Evolutionary conservation across 2,888 invertebrate species (phyloP).

Genomic region (Beris morrisii): DNA sequence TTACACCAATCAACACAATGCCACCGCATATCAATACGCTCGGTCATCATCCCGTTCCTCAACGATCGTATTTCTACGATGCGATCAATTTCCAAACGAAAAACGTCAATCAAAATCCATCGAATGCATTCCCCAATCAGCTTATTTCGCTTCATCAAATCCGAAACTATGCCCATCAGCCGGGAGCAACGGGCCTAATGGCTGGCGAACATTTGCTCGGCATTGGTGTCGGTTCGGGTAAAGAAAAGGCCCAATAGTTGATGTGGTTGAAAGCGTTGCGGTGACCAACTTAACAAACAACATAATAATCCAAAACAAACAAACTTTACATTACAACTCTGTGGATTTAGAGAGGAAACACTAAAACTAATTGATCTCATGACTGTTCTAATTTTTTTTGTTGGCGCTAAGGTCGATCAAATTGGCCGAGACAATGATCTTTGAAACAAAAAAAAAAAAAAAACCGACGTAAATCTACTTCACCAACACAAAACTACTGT

Average conservation of each 20-base stretch:
- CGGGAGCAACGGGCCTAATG: conserved; percentile 68
- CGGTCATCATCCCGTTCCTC: conserved; percentile 69
- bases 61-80: conserved; percentile 88
- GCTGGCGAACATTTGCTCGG: conserved; percentile 68
- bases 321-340: conserved; percentile 1
- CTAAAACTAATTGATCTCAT: conserved; percentile 22
- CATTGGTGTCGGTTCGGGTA: conserved; percentile 55
- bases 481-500: not conserved
- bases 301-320: conserved; percentile 1
- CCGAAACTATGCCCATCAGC: conserved; percentile 92
- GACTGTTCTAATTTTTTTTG: conserved; percentile 5
- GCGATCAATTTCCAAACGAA: conserved; percentile 86
- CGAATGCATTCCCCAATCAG: conserved; percentile 84
- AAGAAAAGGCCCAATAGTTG: conserved; percentile 42
- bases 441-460: conserved; percentile 6
- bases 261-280: conserved; percentile 22
- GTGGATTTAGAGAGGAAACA: not conserved
- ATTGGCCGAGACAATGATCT: conserved; percentile 5
- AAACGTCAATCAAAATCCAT: conserved; percentile 65
- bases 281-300: conserved; percentile 12
- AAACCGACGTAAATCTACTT: not conserved
- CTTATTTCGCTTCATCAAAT: conserved; percentile 95
- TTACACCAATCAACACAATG: conserved; percentile 91
- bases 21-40: conserved; percentile 75
- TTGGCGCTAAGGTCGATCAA: conserved; percentile 18